phyloP scores from a whole-genome alignment of 2,888 invertebrate genomes.

The Carcina quercana region DNA sequence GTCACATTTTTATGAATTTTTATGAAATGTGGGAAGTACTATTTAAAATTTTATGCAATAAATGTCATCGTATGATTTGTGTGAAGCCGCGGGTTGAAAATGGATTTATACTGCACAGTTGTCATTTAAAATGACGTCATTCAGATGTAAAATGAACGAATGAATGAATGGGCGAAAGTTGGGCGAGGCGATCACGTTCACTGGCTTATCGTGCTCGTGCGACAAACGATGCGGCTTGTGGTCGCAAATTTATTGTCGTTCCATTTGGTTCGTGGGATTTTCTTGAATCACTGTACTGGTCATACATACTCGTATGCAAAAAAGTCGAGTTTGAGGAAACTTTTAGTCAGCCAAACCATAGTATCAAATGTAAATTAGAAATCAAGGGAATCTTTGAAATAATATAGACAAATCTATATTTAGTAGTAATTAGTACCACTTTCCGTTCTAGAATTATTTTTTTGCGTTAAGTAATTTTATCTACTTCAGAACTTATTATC shows the following conservation, averaged over 20 bases:
- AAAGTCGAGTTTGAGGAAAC: no score
- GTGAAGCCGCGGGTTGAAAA: constrained; percentile 16
- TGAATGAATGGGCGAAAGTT: constrained; percentile 53
- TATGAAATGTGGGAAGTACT: constrained; percentile 17
- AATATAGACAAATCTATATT: no score
- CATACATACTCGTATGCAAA: no score
- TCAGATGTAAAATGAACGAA: constrained; percentile 26
- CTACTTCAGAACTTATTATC: no score
- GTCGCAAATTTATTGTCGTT: constrained; percentile 14
- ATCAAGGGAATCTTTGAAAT: no score
- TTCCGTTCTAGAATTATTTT: no score
- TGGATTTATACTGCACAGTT: constrained; percentile 19
- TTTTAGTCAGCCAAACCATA: no score
- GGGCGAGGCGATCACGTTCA: constrained; percentile 39
- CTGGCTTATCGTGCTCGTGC: constrained; percentile 21
- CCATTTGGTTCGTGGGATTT: constrained; percentile 8
- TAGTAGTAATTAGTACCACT: no score
- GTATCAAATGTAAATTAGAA: no score
- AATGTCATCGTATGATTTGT: constrained; percentile 20
- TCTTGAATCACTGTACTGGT: background rate
- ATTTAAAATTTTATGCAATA: constrained; percentile 21
- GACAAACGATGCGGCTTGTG: constrained; percentile 17
- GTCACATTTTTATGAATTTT: constrained; percentile 11
- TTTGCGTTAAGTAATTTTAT: no score
- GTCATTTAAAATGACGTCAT: constrained; percentile 22